Evolutionary conservation across 2,888 invertebrate species (phyloP), one percentile per base, ranked within the genome.

Genomic region (Phyllotreta cruciferae): DNA sequence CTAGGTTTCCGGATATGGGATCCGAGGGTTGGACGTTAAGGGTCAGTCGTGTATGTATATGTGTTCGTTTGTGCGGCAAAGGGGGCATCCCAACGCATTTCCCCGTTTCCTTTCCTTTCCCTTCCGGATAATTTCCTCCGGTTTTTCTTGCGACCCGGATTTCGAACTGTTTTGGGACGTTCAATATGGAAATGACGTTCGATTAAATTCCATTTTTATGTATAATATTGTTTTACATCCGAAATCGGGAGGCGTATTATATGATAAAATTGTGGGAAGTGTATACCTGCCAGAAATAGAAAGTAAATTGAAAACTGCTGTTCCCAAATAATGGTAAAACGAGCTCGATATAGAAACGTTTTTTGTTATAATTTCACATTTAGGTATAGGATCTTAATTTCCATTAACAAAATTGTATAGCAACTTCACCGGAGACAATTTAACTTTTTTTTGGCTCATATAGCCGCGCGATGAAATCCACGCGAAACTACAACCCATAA

Each of bases 181-280:
- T 35, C 34, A 36, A 49, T 49, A 49, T 49, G 49, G 49, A 49
- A 49, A 49, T 49, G 35, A 11, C 35, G 10, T 49, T 49, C 36
- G 49, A 49, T 49, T 49, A 49, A 49, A 35, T 49, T 49, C 36
- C n/a, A 49, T 35, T 36, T 49, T 49, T 49, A 49, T 49, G 24
- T 24, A 24, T 24, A 24, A 49, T 49, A 49, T 49, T 35, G 47
- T 47, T 47, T 47, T 14, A 14, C 47, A 24, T 14, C 11, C 6
- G 11, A 1, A 47, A 45, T 11, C 6, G 45, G 45, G 45, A 7
- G 7, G 45, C 45, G 8, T 24, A 41, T 8, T 41, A n/a, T n/a
- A n/a, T n/a, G n/a, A n/a, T n/a, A n/a, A n/a, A n/a, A n/a, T n/a
- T n/a, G n/a, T n/a, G n/a, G n/a, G n/a, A n/a, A n/a, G n/a, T n/a